Evolutionary conservation across 2,797 vertebrate species (phyloP), one percentile per base, ranked within the genome.

Genomic region (Merluccius polli): DNA sequence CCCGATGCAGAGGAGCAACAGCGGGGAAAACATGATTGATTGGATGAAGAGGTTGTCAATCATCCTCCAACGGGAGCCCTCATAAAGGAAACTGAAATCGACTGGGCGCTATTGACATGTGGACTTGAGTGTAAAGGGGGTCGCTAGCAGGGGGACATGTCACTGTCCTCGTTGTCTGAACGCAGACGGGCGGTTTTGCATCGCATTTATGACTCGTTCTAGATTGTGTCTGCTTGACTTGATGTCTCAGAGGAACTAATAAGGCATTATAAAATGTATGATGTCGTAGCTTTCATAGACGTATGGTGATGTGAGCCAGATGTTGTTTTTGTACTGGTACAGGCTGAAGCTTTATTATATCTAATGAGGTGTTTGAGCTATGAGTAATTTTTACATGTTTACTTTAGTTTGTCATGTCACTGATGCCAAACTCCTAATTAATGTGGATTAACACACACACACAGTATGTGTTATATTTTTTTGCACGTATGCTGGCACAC

Each of bases 31-130:
- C 74, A 67, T 63, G 74, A 52, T 70, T 48, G 65, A 78, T n/a
- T 82, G 70, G 71, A 84, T 67, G 75, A 83, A 38, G 70, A 72
- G 38, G 24, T 11, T 76, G 73, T 84, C 77, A 84, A 78, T 84
- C 81, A 78, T 83, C 75, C 73, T 86, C 83, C 79, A 65, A 83
- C 5, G 2, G 52, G 48, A n/a, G 48, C n/a, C 6, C 52, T 67
- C 65, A 67, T 27, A 27, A 67, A 13, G 65, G 65, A 30, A 67
- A 67, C 9, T 21, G 13, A 67, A 67, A 67, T 67, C 13, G 13
- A 52, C 18, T 21, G 4, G 21, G 48, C 1, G 48, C 18, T 16
- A 48, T 48, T 48, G 44, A 48, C 16, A 18, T 48, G 16, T 48
- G n/a, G n/a, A 48, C 44, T 48, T 48, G 13, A 6, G 18, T 48